Conservation (phyloP, 1,140 invertebrate genomes). For the Drepana arcuata region DNA sequence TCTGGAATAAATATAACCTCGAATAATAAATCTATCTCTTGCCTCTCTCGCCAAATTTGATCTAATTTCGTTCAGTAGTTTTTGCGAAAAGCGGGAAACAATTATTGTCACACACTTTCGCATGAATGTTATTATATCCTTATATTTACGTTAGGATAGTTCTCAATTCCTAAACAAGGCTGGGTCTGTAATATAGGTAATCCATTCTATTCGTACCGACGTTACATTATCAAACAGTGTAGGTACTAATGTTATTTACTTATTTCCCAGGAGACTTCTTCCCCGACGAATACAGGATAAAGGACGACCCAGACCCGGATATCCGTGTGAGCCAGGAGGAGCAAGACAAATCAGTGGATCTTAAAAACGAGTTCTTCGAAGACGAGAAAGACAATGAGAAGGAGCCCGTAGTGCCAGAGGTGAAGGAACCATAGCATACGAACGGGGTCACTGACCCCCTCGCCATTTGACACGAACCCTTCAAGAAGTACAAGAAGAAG, state of each 20-base stretch:
- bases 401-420: slow-evolving; percentile 28
- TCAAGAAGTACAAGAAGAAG: slow-evolving; percentile 22
- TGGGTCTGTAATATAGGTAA: too few species aligned
- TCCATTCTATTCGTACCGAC: too few species aligned
- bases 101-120: too few species aligned
- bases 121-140: too few species aligned
- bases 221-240: slow-evolving; percentile 95
- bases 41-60: too few species aligned
- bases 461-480: slow-evolving; percentile 33
- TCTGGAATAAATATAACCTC: too few species aligned
- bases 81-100: too few species aligned
- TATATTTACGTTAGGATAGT: too few species aligned
- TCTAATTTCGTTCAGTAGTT: too few species aligned
- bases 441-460: slow-evolving; percentile 24
- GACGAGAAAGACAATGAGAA: slow-evolving; percentile 89
- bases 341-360: slow-evolving; percentile 88
- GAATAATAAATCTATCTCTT: too few species aligned
- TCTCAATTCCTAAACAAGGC: too few species aligned
- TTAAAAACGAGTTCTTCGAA: slow-evolving; percentile 94
- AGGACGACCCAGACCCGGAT: slow-evolving; percentile 87
- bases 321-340: slow-evolving; percentile 85
- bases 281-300: slow-evolving; percentile 77
- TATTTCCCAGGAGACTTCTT: slow-evolving; percentile 73
- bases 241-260: slow-evolving; percentile 55
- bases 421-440: slow-evolving; percentile 52